These are phyloP conservation scores for Pygoscelis adeliae DNA, from an alignment of 2,113 vertebrate genomes.

Conservation along the genomic window DNA sequence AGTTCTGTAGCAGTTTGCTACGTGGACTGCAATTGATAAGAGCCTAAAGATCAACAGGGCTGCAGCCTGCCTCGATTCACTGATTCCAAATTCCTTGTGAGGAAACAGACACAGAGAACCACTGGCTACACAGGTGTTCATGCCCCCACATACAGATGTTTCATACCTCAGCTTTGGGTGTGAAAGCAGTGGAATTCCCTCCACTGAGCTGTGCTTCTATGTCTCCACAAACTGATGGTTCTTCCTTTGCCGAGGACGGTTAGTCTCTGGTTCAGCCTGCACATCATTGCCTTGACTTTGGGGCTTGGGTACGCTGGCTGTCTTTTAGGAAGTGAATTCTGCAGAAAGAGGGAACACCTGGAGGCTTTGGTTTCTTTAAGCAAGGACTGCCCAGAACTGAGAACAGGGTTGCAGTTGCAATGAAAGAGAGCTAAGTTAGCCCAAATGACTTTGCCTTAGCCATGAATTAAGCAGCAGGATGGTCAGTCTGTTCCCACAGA, in stretches of 20 bases:
- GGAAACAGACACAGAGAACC: background rate
- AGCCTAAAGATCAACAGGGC: background rate
- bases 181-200: background rate
- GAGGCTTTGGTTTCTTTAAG: background rate
- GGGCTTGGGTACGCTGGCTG: accelerated
- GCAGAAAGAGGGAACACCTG: background rate
- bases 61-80: background rate
- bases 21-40: accelerated
- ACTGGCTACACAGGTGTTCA: background rate
- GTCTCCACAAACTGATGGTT: background rate
- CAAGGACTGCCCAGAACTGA: background rate
- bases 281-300: background rate
- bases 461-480: background rate
- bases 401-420: background rate
- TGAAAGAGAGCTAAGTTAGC: background rate
- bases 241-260: background rate
- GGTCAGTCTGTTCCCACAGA: background rate
- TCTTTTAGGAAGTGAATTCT: background rate
- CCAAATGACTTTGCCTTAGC: background rate
- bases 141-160: background rate
- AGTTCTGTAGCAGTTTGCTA: background rate
- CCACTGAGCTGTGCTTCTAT: background rate
- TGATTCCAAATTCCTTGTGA: background rate
- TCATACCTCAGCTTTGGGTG: background rate
- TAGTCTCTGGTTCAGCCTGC: background rate